Conservation (phyloP, 2,113 vertebrate genomes). For the Callopanchax toddi region DNA sequence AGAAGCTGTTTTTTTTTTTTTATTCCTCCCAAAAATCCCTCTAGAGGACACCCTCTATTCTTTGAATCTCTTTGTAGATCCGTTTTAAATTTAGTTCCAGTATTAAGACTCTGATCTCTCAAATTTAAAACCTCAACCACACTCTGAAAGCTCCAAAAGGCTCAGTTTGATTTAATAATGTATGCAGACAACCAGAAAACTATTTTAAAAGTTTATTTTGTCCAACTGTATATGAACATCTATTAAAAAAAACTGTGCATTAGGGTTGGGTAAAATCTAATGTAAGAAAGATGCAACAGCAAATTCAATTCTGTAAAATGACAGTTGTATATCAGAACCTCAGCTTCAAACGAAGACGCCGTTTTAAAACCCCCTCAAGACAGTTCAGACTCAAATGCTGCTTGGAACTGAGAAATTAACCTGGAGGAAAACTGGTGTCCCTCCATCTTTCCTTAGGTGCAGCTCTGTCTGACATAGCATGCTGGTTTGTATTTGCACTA, state of each 20-base stretch:
- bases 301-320: slow-evolving; percentile 60
- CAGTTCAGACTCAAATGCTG: slow-evolving; percentile 3
- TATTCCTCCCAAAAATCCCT: no score
- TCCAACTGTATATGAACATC: slow-evolving; percentile 59
- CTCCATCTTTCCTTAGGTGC: slow-evolving; percentile 2
- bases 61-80: no score
- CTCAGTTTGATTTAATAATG: not conserved
- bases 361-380: slow-evolving; percentile 30
- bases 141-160: no score
- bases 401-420: slow-evolving; percentile 10
- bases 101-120: not conserved
- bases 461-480: slow-evolving; percentile 13
- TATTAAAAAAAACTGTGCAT: slow-evolving; percentile 60
- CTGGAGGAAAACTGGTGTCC: not conserved
- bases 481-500: slow-evolving; percentile 56
- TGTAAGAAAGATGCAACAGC: slow-evolving; percentile 53
- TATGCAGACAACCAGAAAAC: slow-evolving; percentile 2
- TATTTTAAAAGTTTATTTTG: slow-evolving; percentile 67
- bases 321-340: slow-evolving; percentile 30
- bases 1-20: no score
- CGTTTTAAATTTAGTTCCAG: no score
- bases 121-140: not conserved
- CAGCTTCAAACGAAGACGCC: slow-evolving; percentile 40
- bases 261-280: slow-evolving; percentile 64
- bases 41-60: no score